These are phyloP conservation scores for Agriopis leucophaearia DNA, from an alignment of 2,888 invertebrate species.

Conservation along the genomic window DNA sequence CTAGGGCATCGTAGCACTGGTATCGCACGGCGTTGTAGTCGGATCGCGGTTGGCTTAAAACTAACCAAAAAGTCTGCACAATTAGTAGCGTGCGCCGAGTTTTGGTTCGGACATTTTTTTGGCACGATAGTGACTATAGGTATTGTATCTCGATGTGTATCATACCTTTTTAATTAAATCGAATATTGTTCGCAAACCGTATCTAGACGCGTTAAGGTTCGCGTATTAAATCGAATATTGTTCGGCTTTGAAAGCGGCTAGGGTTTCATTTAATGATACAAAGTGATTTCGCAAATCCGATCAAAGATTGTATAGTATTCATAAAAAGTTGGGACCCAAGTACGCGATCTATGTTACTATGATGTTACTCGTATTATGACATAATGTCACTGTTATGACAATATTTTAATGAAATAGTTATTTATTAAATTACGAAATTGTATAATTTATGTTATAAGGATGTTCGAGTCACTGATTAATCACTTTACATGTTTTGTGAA, in stretches of 20 bases:
- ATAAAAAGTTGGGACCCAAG: slow-evolving; percentile 10
- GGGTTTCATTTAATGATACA: not conserved
- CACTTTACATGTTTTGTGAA: not conserved
- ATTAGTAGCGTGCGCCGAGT: too few relatives aligned
- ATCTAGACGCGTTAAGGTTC: too few relatives aligned
- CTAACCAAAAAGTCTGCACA: too few relatives aligned
- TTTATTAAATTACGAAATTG: slow-evolving; percentile 38
- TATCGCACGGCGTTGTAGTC: too few relatives aligned
- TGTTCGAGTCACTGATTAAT: slow-evolving; percentile 10
- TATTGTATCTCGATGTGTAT: too few relatives aligned
- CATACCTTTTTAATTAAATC: slow-evolving; percentile 1
- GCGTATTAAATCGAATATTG: slow-evolving; percentile 1
- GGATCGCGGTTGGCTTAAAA: too few relatives aligned
- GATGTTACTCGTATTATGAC: slow-evolving; percentile 32
- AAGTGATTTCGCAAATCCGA: not conserved
- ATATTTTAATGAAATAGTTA: slow-evolving; percentile 33
- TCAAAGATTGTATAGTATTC: not conserved
- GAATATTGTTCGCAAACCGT: not conserved
- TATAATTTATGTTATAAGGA: slow-evolving; percentile 17
- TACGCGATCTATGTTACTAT: slow-evolving; percentile 9
- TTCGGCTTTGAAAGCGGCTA: not conserved
- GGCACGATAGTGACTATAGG: too few relatives aligned
- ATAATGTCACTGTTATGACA: slow-evolving; percentile 41
- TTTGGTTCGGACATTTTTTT: too few relatives aligned
- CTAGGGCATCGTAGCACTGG: too few relatives aligned